These are phyloP conservation scores for Leptodactylus fallax DNA, from an alignment of 2,797 vertebrate genomes.

Conservation along the genomic window DNA sequence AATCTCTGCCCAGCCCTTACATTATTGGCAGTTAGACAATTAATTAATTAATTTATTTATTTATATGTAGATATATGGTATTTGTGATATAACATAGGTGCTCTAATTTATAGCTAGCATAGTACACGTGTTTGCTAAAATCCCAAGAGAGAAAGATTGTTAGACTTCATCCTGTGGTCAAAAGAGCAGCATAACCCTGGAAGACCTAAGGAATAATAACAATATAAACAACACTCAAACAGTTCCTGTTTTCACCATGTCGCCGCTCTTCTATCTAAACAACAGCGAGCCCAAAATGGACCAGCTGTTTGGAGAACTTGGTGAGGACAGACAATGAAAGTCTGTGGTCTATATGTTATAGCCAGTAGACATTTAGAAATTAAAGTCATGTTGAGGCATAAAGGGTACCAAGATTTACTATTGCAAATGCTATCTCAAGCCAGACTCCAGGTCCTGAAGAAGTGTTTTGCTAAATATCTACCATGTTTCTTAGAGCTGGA, in stretches of 20 bases:
- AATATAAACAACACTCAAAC: neutral
- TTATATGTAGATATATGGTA: neutral
- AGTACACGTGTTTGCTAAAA: neutral
- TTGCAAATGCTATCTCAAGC: too few relatives aligned
- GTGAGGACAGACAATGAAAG: constrained; percentile 12
- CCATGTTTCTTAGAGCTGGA: too few relatives aligned
- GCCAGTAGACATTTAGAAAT: neutral
- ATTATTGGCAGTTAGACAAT: too few relatives aligned
- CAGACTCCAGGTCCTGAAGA: too few relatives aligned
- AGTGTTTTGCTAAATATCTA: too few relatives aligned
- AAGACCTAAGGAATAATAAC: neutral
- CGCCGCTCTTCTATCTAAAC: neutral
- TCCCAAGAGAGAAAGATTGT: neutral
- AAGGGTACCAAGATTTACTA: too few relatives aligned
- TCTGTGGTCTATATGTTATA: neutral
- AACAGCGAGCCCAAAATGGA: neutral
- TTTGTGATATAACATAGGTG: neutral
- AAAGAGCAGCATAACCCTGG: neutral
- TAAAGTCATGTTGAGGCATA: too few relatives aligned
- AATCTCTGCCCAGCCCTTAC: too few relatives aligned
- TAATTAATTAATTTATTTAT: too few relatives aligned
- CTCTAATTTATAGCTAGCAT: neutral
- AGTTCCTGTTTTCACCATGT: neutral
- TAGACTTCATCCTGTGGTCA: constrained; percentile 16
- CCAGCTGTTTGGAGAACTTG: neutral